Conservation (phyloP, 1,140 invertebrate species). For the Drosophila yakuba region DNA sequence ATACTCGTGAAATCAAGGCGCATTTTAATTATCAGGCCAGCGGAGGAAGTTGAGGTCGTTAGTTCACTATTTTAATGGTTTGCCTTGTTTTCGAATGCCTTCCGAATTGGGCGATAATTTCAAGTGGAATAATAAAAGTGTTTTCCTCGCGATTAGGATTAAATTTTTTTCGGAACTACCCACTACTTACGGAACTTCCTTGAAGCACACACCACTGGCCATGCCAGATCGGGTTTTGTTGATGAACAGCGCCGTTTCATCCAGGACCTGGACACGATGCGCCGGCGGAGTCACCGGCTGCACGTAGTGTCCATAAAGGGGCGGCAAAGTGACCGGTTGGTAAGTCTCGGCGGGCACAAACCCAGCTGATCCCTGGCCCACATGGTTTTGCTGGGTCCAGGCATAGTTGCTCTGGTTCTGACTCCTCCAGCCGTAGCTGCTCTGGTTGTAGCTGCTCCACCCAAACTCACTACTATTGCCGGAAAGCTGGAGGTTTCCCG, state of each 20-base stretch:
- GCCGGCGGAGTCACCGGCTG: constrained; percentile 27
- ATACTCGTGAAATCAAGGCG: constrained; percentile 42
- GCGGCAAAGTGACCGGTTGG: constrained; percentile 32
- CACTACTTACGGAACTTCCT: constrained; percentile 86
- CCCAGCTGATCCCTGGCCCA: constrained; percentile 29
- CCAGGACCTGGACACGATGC: constrained; percentile 49
- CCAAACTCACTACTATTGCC: constrained; percentile 43
- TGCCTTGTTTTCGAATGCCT: constrained; percentile 50
- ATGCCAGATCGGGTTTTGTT: constrained; percentile 76
- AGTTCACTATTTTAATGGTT: constrained; percentile 64
- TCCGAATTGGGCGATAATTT: constrained; percentile 34
- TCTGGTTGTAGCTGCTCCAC: constrained; percentile 30
- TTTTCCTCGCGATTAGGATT: constrained; percentile 1
- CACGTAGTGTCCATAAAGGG: constrained; percentile 51
- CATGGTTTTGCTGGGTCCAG: constrained; percentile 30
- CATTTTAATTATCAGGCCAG: constrained; percentile 65
- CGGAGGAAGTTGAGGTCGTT: constrained; percentile 70
- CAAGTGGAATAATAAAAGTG: constrained; percentile 12
- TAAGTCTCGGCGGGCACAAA: constrained; percentile 73
- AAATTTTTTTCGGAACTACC: background rate
- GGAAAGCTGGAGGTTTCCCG: constrained; percentile 58
- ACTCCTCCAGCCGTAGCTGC: constrained; percentile 19
- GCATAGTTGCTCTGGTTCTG: constrained; percentile 32
- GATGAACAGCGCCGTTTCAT: constrained; percentile 75
- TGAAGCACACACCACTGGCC: constrained; percentile 85